phyloP scores from a whole-genome alignment of 2,113 vertebrate genomes.

The Motacilla alba region DNA sequence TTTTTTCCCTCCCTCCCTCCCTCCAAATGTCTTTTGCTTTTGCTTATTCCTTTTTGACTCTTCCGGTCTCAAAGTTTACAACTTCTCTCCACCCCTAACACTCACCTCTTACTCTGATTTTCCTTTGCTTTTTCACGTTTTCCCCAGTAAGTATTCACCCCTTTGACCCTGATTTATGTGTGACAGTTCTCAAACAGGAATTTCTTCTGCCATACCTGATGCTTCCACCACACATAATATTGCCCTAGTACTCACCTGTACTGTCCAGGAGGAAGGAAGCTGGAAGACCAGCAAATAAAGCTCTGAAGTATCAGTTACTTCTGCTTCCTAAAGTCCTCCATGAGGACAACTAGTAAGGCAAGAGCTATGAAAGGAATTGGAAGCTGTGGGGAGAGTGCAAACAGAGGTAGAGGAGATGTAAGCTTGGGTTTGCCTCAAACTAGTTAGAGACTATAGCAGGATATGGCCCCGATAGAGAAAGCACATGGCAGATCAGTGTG shows the following conservation, averaged over 20 bases:
- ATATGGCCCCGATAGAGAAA: slow-evolving; percentile 15
- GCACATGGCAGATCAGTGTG: not conserved
- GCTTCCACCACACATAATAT: slow-evolving; percentile 29
- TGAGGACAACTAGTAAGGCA: slow-evolving; percentile 60
- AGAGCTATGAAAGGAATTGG: slow-evolving; percentile 62
- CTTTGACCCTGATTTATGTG: not conserved
- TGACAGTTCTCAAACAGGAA: not conserved
- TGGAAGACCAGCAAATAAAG: slow-evolving; percentile 65
- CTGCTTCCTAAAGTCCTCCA: slow-evolving; percentile 57
- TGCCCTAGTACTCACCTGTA: slow-evolving; percentile 63
- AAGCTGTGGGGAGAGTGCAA: slow-evolving; percentile 61
- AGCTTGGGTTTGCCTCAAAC: slow-evolving; percentile 47
- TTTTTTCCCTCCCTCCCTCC: not conserved
- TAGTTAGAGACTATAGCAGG: slow-evolving; percentile 44
- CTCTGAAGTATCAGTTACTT: slow-evolving; percentile 59
- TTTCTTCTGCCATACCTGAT: slow-evolving; percentile 31
- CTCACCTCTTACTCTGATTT: not conserved
- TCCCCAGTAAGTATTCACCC: not conserved
- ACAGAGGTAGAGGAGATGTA: slow-evolving; percentile 57
- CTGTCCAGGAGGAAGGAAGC: slow-evolving; percentile 53
- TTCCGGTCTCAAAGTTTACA: not conserved
- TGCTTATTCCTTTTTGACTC: not conserved
- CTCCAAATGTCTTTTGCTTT: not conserved
- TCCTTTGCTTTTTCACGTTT: not conserved
- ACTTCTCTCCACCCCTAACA: not conserved